Evolutionary conservation across 2,888 invertebrate genomes (phyloP).

Genomic region (Panzeria rudis): DNA sequence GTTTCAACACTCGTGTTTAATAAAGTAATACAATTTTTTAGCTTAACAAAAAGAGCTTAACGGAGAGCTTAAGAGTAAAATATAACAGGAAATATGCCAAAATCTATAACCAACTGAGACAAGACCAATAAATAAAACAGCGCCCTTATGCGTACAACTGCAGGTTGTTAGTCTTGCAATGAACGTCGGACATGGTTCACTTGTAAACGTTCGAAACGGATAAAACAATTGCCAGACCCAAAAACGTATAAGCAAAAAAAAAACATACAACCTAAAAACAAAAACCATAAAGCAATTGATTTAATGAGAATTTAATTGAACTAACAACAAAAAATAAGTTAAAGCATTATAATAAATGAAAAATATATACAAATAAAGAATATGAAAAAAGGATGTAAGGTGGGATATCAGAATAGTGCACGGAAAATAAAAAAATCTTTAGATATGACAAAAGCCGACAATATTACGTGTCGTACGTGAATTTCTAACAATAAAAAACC

Average conservation of each 20-base stretch:
- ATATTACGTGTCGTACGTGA: not conserved
- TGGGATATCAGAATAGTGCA: not conserved
- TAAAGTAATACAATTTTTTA: slow-evolving; percentile 23
- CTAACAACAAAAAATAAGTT: not conserved
- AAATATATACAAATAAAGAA: too few species aligned
- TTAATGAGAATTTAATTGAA: slow-evolving; percentile 5
- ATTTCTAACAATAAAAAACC: slow-evolving; percentile 10
- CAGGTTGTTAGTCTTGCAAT: slow-evolving; percentile 70
- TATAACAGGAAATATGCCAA: not conserved
- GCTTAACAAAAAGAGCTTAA: not conserved
- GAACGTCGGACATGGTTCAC: slow-evolving; percentile 71
- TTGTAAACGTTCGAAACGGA: slow-evolving; percentile 61
- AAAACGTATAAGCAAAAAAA: slow-evolving; percentile 61
- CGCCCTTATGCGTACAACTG: slow-evolving; percentile 66
- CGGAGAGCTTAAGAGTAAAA: not conserved
- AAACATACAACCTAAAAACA: slow-evolving; percentile 14
- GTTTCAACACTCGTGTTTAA: slow-evolving; percentile 53
- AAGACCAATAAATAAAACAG: slow-evolving; percentile 60
- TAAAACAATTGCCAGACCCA: slow-evolving; percentile 40
- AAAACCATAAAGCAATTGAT: not conserved
- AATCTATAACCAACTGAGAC: not conserved
- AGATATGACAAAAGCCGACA: not conserved
- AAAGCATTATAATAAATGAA: not conserved
- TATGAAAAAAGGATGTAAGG: slow-evolving; percentile 36
- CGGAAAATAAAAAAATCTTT: not conserved